Base-by-base conservation (phyloP, 2,113 vertebrate species). In the Neolamprologus longior region DNA sequence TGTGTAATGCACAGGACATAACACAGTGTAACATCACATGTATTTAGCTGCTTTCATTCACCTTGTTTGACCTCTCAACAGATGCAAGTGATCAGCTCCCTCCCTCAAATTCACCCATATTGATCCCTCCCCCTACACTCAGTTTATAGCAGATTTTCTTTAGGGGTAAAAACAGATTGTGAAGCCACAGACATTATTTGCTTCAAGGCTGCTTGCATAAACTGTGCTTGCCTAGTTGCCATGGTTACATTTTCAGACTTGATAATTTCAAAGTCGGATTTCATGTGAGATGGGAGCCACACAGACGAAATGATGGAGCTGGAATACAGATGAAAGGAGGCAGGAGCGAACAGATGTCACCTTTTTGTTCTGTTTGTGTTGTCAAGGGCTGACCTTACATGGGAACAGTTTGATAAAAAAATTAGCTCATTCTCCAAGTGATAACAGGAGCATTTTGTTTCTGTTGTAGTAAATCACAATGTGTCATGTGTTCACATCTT, bases 201-300 rank as follows among this genome's bases (percentile, higher is more conserved):
- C 84, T 91, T 90, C 86, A 79, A 79, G 90, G 88, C 92, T 90
- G 71, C 89, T 85, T 37, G 7, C 86, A 55, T 89, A 88, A 92
- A 92, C 88, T 68, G 35, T 89, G 95, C 91, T 95, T 95, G 90
- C 81, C 90, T 87, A 92, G 95, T 97, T 96, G 93, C 95, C 91
- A 96, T 96, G 95, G 96, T 58, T 91, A 96, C 85, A 52, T 88
- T 91, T 88, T 78, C 80, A 90, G 91, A 91, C 90, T 92, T 89
- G 84, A 95, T 95, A 19, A 94, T 95, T 95, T 95, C 81, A 91
- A 89, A 94, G 93, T 82, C 81, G 93, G 89, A 93, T 95, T 94
- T 95, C 81, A 93, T 94, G 88, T 86, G 93, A 91, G 94, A 86
- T 58, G 82, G 54, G 54, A 71, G 9, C 55, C n/a, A 24, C 81